These are phyloP conservation scores for Procambarus virginalis DNA, from an alignment of 1,140 invertebrate genomes.

Conservation along the genomic window DNA sequence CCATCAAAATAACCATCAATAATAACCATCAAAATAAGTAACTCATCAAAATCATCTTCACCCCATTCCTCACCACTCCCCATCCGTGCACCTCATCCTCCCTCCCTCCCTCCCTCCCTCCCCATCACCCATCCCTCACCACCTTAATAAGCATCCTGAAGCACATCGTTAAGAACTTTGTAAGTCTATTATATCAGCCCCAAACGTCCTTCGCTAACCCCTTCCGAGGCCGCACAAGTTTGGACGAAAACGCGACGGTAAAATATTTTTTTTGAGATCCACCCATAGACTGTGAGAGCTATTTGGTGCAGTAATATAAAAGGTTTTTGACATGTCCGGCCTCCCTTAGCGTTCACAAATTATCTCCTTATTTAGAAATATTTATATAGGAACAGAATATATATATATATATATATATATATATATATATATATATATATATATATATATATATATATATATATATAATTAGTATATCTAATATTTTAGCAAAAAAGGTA, in stretches of 20 bases:
- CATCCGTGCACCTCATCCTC: background rate
- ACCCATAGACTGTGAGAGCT: too few relatives aligned
- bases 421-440: slow-evolving; percentile 18
- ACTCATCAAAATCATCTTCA: too few relatives aligned
- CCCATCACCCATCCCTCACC: background rate
- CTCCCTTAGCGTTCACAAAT: background rate
- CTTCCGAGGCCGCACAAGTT: too few relatives aligned
- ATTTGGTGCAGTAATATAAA: too few relatives aligned
- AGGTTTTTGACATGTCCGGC: too few relatives aligned
- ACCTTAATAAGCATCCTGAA: background rate
- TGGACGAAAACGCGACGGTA: too few relatives aligned
- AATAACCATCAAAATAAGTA: too few relatives aligned
- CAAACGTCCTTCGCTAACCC: too few relatives aligned
- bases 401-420: slow-evolving; percentile 13
- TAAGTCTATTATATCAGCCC: slow-evolving; percentile 3
- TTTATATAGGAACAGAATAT: background rate
- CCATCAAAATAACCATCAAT: too few relatives aligned
- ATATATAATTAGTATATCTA: too few relatives aligned
- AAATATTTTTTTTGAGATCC: too few relatives aligned
- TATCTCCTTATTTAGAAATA: background rate
- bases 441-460: background rate
- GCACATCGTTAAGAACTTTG: background rate
- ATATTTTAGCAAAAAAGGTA: too few relatives aligned
- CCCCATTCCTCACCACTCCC: background rate
- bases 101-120: background rate